Conservation (phyloP, 2,797 vertebrate genomes). For the Chanos chanos region DNA sequence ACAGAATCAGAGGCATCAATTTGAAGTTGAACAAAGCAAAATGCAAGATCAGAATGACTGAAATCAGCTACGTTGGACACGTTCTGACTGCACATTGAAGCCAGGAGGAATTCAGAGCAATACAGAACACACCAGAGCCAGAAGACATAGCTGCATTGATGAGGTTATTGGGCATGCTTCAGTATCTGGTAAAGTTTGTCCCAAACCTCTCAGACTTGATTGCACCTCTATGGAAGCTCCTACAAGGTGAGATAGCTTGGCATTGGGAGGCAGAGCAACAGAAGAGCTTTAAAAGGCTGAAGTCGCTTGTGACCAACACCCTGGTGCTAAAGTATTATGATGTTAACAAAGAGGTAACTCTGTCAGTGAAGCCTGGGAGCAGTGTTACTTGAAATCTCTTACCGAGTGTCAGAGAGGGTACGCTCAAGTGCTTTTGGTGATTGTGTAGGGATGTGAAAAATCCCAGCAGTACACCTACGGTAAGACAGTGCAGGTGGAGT, state of each 20-base stretch:
- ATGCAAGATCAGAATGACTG: conserved; percentile 6
- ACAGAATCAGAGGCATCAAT: conserved; percentile 22
- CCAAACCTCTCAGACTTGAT: conserved; percentile 7
- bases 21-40: conserved; percentile 4
- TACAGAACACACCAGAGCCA: conserved; percentile 26
- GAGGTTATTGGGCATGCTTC: conserved; percentile 19
- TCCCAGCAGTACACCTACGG: conserved; percentile 33
- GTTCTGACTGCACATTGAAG: conserved; percentile 1
- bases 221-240: too few species aligned
- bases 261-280: conserved; percentile 45
- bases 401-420: conserved; percentile 19
- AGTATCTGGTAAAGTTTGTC: conserved; percentile 13
- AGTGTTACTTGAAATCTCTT: conserved; percentile 14
- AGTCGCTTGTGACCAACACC: too few species aligned
- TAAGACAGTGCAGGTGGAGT: too few species aligned
- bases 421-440: conserved; percentile 2
- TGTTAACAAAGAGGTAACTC: conserved; percentile 16
- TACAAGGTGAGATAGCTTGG: too few species aligned
- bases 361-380: conserved; percentile 11
- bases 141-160: not conserved
- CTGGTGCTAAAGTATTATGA: conserved; percentile 15
- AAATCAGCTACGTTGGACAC: conserved; percentile 12
- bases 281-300: conserved; percentile 9
- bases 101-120: conserved; percentile 22
- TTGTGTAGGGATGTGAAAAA: conserved; percentile 23